phyloP scores from a whole-genome alignment of 2,888 invertebrate species.

The Margaritifera margaritifera region DNA sequence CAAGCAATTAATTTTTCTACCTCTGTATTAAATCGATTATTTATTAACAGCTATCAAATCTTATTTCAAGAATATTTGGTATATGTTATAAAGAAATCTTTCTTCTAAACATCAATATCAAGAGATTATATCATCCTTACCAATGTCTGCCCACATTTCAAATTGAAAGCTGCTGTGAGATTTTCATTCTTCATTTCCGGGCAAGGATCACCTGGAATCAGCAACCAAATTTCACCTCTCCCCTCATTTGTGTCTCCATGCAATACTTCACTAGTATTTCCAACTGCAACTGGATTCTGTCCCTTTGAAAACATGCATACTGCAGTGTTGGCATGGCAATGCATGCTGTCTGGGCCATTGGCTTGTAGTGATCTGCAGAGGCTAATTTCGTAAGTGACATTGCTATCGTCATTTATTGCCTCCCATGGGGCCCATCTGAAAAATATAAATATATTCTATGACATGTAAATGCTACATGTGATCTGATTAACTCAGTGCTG shows the following conservation, averaged over 20 bases:
- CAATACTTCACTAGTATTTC: too few species aligned
- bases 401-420: slow-evolving; percentile 37
- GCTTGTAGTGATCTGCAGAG: slow-evolving; percentile 45
- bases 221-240: slow-evolving; percentile 40
- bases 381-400: slow-evolving; percentile 49
- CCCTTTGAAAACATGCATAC: too few species aligned
- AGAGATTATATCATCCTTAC: slow-evolving; percentile 24
- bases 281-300: too few species aligned
- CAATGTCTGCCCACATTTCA: slow-evolving; percentile 61
- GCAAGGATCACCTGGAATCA: slow-evolving; percentile 47
- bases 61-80: too few species aligned
- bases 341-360: slow-evolving; percentile 17
- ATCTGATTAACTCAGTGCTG: too few species aligned
- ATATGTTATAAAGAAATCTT: not conserved
- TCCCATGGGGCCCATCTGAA: slow-evolving; percentile 51
- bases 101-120: not conserved
- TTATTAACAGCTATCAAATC: too few species aligned
- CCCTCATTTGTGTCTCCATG: slow-evolving; percentile 12
- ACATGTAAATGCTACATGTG: too few species aligned
- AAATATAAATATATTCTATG: not conserved
- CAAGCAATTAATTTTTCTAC: too few species aligned
- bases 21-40: too few species aligned
- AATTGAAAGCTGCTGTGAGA: slow-evolving; percentile 50
- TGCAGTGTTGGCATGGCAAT: slow-evolving; percentile 37
- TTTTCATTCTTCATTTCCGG: slow-evolving; percentile 22